Base-by-base conservation (phyloP, 2,797 vertebrate species). In the Chanos chanos region DNA sequence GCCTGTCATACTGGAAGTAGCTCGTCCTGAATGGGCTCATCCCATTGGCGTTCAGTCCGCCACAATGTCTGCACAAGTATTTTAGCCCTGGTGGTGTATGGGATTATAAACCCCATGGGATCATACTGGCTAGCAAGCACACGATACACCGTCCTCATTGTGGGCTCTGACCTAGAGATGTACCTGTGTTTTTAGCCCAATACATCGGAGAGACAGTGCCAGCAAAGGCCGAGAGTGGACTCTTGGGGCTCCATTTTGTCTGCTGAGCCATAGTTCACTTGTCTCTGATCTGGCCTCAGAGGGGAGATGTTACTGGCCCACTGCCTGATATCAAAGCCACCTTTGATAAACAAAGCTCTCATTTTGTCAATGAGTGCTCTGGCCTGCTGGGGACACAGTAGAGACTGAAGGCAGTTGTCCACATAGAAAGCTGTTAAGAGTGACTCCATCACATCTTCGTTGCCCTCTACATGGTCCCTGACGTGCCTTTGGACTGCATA, bases 31-130 rank as follows among this genome's bases (percentile, higher is more conserved):
- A 19, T 30, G 3, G 45, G 49, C 3, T 65, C 43, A 15, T 61
- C 43, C 50, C 37, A 45, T 4, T 8, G 50, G 21, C 10, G 16
- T 1, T 44, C 21, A 2, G 19, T 56, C 1, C 6, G 39, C 62
- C 62, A 70, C 0, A 61, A 36, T 0, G 0, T 2, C 10, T 70
- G 68, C n/a, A 65, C n/a, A 0, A 65, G 16, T 16, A 65, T 13
- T 24, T 66, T 56, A 5, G 30, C 27, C 9, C 8, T 2, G 1
- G 62, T 60, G 2, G 68, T 66, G 30, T 2, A 71, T 9, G 56
- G 62, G 0, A 45, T 37, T 4, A 60, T 53, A 24, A 24, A 61
- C 1, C 40, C 40, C 1, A 48, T 7, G 2, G 58, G 27, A 36
- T 56, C 66, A 1, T 62, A 50, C 19, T 51, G 59, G 4, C 25